Base-by-base conservation (phyloP, 2,113 vertebrate species). In the Spizaetus ornatus region DNA sequence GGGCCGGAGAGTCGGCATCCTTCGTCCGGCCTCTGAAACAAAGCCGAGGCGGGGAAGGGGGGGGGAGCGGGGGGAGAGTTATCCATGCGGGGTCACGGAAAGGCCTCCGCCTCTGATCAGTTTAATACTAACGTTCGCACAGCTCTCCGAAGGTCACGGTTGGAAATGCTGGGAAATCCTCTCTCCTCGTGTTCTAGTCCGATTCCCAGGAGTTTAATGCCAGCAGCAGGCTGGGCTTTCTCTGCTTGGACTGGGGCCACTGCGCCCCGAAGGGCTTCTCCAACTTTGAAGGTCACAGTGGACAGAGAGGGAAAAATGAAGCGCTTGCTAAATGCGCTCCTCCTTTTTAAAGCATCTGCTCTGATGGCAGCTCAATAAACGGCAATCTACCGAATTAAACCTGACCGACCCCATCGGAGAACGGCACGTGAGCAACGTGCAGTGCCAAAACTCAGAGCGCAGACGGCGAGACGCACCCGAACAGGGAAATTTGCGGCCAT, bases 151-250 rank as follows among this genome's bases (percentile, higher is more conserved):
- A 96, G 97, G 97, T 97, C 97, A 94, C 91, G 26, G 91, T 6
- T n/a, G 96, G 93, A 86, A 93, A 76, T 27, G 86, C 85, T 36
- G 95, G 94, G 95, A 95, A 97, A 95, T 95, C 97, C 94, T 90
- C 95, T 74, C 21, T 74, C 76, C 83, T 87, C 89, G 9, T 92
- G 82, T 90, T 78, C 81, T 87, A 50, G 71, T 5, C 94, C 11
- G 80, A 70, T 70, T 93, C 93, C 92, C 55, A 9, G 83, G 56
- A 78, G 84, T 73, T 89, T 67, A 81, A 72, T 91, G 92, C 93
- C 97, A 90, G 85, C 85, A 67, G 85, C 88, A 61, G 88, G 76
- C 82, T 90, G 93, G 86, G 89, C 66, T 93, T 76, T 80, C 88
- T 93, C 81, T 10, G n/a, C 77, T 84, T 96, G 96, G 96, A 90